These are phyloP conservation scores for Eupithecia subfuscata DNA, from an alignment of 2,888 invertebrate species.

Conservation along the genomic window DNA sequence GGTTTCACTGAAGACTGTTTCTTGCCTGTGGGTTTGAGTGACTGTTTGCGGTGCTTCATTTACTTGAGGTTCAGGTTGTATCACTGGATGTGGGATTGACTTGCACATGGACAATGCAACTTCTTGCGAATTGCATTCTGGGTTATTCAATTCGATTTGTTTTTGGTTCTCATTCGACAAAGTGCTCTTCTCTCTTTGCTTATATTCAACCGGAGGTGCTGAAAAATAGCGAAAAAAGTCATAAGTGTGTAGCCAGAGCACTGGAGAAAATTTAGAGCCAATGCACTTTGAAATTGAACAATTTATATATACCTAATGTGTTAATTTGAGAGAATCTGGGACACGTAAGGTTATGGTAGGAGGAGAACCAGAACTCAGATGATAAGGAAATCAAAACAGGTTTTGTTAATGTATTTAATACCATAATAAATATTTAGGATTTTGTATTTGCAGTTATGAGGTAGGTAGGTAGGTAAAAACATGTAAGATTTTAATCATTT, in stretches of 20 bases:
- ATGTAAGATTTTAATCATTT: background rate
- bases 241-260: slow-evolving; percentile 40
- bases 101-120: background rate
- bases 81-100: background rate
- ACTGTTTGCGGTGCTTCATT: background rate
- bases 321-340: background rate
- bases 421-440: background rate
- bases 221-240: slow-evolving; percentile 64
- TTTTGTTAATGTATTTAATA: background rate
- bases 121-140: background rate
- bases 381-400: background rate
- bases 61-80: background rate
- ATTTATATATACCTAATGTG: background rate
- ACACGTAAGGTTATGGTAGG: background rate
- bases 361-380: background rate
- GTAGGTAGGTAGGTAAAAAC: background rate
- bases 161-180: slow-evolving; percentile 38
- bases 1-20: background rate
- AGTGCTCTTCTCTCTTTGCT: slow-evolving; percentile 43
- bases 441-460: background rate
- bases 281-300: background rate
- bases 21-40: background rate
- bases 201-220: slow-evolving; percentile 47
- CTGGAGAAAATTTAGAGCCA: background rate
- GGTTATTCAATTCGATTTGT: background rate